Evolutionary conservation across 2,888 invertebrate genomes (phyloP), one percentile per base, ranked within the genome.

Genomic region (Lysandra coridon): DNA sequence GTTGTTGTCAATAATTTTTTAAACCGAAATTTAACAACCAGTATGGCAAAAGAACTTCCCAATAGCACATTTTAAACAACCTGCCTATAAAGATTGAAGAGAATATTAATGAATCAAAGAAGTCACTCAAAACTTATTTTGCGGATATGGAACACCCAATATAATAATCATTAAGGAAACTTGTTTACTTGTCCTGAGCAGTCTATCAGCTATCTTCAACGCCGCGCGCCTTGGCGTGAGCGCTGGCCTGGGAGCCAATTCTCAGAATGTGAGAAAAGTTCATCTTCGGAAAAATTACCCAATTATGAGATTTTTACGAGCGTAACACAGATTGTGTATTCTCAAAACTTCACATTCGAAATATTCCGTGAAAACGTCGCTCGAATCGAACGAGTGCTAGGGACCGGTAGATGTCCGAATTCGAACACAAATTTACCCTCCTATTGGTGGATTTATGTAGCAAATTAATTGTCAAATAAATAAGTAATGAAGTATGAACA

Each of bases 241-340:
- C 23, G 23, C 23, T 23, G 23, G 23, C 23, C 23, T 23, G 17
- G 40, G 44, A 14, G 7, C 7, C 44, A 74, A 40, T 74, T 40
- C 74, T 74, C 74, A 74, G 74, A 14, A 74, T 40, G 7, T 40
- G 17, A 74, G 74, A 74, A 74, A 73, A 37, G 23, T 40, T 74
- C 1, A 74, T 2, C 5, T 10, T 73, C 73, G 73, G 30, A 73
- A 4, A 73, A 33, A 73, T 33, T 33, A 33, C 33, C 30, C 5
- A 37, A 73, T 73, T 40, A 73, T 33, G 33, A 37, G 33, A 73
- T 73, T 73, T 33, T 73, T 40, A 37, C 73, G 73, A 73, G 4
- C 73, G 73, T 10, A 73, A 73, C 73, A 73, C 73, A 73, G 73
- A 40, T 37, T 73, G 73, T 73, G 73, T 73, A 73, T 73, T 73